Evolutionary conservation across 2,797 vertebrate species (phyloP).

Genomic region (Crenuchus spilurus): DNA sequence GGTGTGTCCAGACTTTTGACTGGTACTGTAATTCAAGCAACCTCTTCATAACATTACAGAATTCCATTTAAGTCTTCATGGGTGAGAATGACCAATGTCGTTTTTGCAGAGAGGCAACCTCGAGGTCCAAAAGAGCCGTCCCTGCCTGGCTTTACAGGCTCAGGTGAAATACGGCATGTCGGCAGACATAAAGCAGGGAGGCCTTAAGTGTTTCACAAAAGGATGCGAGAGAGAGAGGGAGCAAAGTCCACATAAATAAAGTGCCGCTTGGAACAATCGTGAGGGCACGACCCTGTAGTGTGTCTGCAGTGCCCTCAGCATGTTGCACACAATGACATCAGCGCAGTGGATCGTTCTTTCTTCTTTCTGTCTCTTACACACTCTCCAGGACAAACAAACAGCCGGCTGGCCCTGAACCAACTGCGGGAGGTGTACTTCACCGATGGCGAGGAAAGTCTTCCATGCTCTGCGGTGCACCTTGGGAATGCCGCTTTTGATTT

Average conservation of each 20-base stretch:
- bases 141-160: conserved; percentile 38
- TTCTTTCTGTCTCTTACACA: conserved; percentile 5
- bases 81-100: conserved; percentile 10
- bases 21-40: background rate
- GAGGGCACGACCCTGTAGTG: conserved; percentile 6
- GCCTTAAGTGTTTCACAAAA: conserved; percentile 42
- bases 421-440: background rate
- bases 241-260: conserved; percentile 46
- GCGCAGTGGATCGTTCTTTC: conserved; percentile 3
- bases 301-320: conserved; percentile 26
- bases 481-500: conserved; percentile 3
- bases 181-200: conserved; percentile 37
- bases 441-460: conserved; percentile 1
- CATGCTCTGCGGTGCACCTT: background rate
- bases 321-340: conserved; percentile 27
- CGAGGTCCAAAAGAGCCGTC: conserved; percentile 30
- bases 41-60: background rate
- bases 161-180: conserved; percentile 36
- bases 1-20: no score
- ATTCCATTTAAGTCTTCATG: background rate
- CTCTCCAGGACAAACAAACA: conserved; percentile 1
- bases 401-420: conserved; percentile 3
- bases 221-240: conserved; percentile 16
- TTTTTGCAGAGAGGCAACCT: conserved; percentile 36
- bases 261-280: background rate